A percentile compares a stretch with the other conserved stretches of the same genome.
Conservation (phyloP, 2,113 vertebrate species). For the Hymenochirus boettgeri region DNA sequence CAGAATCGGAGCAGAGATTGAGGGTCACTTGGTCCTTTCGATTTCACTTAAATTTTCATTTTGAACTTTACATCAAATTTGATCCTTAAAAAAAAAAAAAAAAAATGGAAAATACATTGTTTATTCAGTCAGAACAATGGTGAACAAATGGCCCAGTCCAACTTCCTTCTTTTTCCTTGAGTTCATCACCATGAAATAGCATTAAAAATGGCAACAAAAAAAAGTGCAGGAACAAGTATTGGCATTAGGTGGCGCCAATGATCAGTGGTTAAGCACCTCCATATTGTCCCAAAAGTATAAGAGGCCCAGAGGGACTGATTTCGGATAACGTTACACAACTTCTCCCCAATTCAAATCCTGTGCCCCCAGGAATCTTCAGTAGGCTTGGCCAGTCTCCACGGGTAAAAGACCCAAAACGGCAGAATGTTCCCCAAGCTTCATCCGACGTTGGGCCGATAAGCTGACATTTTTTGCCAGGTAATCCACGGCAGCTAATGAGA, state of each 20-base stretch:
- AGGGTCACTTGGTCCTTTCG: no score
- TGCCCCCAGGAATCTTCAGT: conserved; percentile 59
- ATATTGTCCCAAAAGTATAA: background rate
- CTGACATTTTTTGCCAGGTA: conserved; percentile 98
- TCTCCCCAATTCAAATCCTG: conserved; percentile 37
- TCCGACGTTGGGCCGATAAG: conserved; percentile 92
- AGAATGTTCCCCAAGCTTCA: conserved; percentile 96
- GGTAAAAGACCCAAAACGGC: conserved; percentile 95
- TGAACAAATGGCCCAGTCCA: no score
- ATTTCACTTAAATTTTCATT: no score
- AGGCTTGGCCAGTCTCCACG: conserved; percentile 97
- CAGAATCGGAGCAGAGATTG: no score
- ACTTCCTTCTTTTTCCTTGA: no score
- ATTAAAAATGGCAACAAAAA: background rate
- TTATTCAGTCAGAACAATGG: no score
- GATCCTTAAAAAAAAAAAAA: no score
- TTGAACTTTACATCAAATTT: no score
- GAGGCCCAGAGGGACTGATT: background rate
- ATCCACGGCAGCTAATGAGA: conserved; percentile 92
- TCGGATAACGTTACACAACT: background rate
- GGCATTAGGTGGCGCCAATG: no score
- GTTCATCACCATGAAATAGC: background rate
- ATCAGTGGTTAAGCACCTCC: background rate
- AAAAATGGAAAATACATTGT: no score
- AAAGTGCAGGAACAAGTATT: background rate